A percentile compares a stretch with the other conserved stretches of the same genome.
Evolutionary conservation across 2,888 invertebrate species (phyloP).

Genomic region (Lutraria lutraria): DNA sequence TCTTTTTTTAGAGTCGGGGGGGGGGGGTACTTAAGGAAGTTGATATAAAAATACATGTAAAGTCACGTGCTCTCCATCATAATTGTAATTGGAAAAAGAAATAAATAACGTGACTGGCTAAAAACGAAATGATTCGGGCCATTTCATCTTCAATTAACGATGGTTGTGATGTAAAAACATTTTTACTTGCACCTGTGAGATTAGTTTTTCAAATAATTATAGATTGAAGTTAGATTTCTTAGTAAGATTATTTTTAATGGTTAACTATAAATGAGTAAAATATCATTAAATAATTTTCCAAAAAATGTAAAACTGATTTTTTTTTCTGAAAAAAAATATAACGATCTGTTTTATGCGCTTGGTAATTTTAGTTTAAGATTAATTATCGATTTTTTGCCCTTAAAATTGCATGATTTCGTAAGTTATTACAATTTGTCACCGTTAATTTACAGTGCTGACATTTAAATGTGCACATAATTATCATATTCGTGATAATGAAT

Average conservation of each 20-base stretch:
- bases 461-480: not conserved
- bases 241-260: not conserved
- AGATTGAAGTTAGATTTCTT: not conserved
- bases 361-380: not conserved
- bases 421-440: not conserved
- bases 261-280: too few relatives aligned
- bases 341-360: not conserved
- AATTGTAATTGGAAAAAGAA: not conserved
- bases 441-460: not conserved
- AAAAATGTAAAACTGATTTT: too few relatives aligned
- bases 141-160: not conserved
- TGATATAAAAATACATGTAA: too few relatives aligned
- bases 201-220: not conserved
- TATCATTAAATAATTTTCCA: too few relatives aligned
- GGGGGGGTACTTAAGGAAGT: too few relatives aligned
- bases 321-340: too few relatives aligned
- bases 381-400: not conserved
- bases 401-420: not conserved
- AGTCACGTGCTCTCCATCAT: too few relatives aligned
- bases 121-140: not conserved
- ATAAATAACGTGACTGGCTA: not conserved
- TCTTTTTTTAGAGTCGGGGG: too few relatives aligned
- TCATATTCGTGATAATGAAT: not conserved
- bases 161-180: not conserved
- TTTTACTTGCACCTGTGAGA: conserved; percentile 1